phyloP scores from a whole-genome alignment of 1,140 invertebrate genomes.

The Mycetomoellerius zeteki region DNA sequence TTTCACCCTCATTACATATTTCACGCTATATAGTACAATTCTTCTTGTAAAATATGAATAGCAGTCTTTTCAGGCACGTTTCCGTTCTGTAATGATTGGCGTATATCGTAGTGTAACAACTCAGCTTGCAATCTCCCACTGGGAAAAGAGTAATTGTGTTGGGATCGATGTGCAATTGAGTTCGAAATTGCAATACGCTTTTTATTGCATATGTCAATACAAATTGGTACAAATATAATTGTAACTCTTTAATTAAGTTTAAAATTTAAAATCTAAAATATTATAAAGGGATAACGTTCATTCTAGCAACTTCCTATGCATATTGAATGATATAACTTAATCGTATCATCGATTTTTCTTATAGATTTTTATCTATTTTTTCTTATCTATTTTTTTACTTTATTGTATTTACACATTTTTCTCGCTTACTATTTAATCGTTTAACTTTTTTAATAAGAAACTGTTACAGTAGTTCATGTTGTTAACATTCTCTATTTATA shows the following conservation, averaged over 20 bases:
- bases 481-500: background rate
- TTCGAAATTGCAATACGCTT: conserved; percentile 61
- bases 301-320: background rate
- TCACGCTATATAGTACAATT: background rate
- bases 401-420: background rate
- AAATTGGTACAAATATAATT: conserved; percentile 46
- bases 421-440: background rate
- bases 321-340: background rate
- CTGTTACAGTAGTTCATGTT: background rate
- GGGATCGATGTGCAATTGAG: conserved; percentile 60
- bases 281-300: background rate
- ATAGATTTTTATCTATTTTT: background rate
- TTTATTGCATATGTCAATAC: conserved; percentile 57
- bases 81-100: conserved; percentile 46
- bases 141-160: conserved; percentile 59
- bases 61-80: background rate
- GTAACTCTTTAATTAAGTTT: conserved; percentile 39
- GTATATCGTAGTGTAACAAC: conserved; percentile 45
- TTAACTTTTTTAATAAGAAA: background rate
- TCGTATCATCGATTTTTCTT: background rate
- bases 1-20: background rate
- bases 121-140: conserved; percentile 41
- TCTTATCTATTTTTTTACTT: background rate
- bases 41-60: conserved; percentile 22
- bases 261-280: conserved; percentile 16